phyloP scores from a whole-genome alignment of 1,140 invertebrate species.

The Nasonia vitripennis region DNA sequence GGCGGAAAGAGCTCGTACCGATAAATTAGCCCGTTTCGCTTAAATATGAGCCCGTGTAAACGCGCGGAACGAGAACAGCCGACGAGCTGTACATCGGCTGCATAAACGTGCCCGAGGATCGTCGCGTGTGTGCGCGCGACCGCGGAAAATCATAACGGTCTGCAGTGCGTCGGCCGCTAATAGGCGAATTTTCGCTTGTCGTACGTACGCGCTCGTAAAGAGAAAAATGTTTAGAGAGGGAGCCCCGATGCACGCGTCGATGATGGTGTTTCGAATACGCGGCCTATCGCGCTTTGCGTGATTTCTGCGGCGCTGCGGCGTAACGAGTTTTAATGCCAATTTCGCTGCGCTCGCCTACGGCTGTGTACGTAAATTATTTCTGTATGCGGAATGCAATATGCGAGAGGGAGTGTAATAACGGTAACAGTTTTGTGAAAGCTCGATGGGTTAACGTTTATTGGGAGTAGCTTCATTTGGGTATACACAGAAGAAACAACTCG shows the following conservation, averaged over 20 bases:
- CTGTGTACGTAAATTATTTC: neutral
- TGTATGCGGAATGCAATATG: neutral
- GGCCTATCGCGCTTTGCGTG: neutral
- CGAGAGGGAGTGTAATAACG: neutral
- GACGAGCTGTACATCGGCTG: neutral
- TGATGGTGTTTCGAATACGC: neutral
- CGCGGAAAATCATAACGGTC: conserved; percentile 7
- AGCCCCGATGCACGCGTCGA: neutral
- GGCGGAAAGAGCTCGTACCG: conserved; percentile 1
- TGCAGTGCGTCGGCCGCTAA: neutral
- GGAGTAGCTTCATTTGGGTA: neutral
- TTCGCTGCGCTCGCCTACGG: neutral
- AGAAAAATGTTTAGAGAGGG: neutral
- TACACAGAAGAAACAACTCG: neutral
- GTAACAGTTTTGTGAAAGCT: neutral
- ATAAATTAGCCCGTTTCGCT: conserved; percentile 21
- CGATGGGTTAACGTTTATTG: neutral
- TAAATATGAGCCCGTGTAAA: conserved; percentile 12
- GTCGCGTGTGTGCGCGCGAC: neutral
- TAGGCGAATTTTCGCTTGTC: neutral
- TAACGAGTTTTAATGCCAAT: neutral
- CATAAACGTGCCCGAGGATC: neutral
- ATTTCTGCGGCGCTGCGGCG: neutral
- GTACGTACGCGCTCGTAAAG: neutral
- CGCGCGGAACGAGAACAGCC: neutral